Conservation (phyloP, 2,888 invertebrate species). For the Epirrhoe alternata region DNA sequence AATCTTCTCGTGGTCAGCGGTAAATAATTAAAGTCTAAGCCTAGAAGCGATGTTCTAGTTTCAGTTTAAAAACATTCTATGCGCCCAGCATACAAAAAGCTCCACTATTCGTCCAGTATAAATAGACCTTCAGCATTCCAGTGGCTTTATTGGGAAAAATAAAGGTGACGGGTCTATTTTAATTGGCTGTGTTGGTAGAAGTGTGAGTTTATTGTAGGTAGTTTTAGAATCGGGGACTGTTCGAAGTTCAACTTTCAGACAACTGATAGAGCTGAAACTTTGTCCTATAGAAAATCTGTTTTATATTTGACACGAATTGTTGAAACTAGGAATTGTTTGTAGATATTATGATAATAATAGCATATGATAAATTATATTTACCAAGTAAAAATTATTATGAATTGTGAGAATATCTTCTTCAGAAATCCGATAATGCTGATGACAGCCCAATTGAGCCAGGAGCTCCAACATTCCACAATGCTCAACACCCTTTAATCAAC, state of each 20-base stretch:
- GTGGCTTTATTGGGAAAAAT: slow-evolving; percentile 22
- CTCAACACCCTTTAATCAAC: no score
- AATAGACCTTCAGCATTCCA: slow-evolving; percentile 41
- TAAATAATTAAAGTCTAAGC: slow-evolving; percentile 56
- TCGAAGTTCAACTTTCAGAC: slow-evolving; percentile 48
- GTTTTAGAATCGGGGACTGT: slow-evolving; percentile 42
- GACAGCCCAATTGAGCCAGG: no score
- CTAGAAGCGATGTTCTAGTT: slow-evolving; percentile 57
- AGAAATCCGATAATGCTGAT: no score
- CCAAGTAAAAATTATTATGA: no score
- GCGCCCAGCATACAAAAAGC: slow-evolving; percentile 32
- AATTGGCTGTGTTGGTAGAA: slow-evolving; percentile 40
- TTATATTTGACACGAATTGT: slow-evolving; percentile 12
- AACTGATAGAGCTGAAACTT: slow-evolving; percentile 55
- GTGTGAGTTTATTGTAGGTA: slow-evolving; percentile 38
- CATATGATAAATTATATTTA: no score
- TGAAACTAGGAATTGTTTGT: neutral
- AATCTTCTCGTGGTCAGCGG: slow-evolving; percentile 24
- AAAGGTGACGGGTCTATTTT: slow-evolving; percentile 34
- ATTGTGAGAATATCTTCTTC: no score
- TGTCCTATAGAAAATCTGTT: slow-evolving; percentile 37
- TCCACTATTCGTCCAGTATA: slow-evolving; percentile 40
- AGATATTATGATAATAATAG: no score
- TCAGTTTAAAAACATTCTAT: slow-evolving; percentile 58
- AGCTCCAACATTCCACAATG: no score